Percentiles rank a stretch among this genome's conserved stretches.
phyloP scores from a whole-genome alignment of 2,797 vertebrate genomes.

The Coregonus suidteri region DNA sequence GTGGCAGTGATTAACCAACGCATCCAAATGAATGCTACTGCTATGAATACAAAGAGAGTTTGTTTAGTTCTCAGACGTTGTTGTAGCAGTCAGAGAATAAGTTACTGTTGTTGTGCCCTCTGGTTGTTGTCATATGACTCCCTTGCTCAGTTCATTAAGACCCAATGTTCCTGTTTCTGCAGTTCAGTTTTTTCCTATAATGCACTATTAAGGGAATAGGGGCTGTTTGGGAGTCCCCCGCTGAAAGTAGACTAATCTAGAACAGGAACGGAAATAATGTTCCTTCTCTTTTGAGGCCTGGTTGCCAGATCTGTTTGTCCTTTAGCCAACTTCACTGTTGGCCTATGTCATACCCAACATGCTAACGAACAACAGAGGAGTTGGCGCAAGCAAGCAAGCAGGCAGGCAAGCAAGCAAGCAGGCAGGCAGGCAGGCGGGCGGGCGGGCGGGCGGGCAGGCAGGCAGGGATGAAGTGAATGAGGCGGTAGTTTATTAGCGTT shows the following conservation, averaged over 20 bases:
- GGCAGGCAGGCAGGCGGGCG: too few relatives aligned
- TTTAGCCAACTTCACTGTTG: too few relatives aligned
- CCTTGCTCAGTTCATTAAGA: not conserved
- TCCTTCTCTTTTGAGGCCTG: too few relatives aligned
- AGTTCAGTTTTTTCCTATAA: too few relatives aligned
- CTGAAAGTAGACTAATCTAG: too few relatives aligned
- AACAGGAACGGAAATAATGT: too few relatives aligned
- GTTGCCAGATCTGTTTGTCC: too few relatives aligned
- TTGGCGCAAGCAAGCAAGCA: not conserved
- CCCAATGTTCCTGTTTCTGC: not conserved
- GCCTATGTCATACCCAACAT: too few relatives aligned
- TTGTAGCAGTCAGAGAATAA: not conserved
- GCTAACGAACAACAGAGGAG: not conserved
- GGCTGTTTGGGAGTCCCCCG: too few relatives aligned
- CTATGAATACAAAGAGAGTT: not conserved
- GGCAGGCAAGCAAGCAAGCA: too few relatives aligned
- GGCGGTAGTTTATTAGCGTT: not conserved
- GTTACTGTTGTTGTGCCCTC: not conserved
- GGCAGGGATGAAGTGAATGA: not conserved
- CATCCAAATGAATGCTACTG: not conserved
- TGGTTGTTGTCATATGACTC: not conserved
- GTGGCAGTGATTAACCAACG: not conserved
- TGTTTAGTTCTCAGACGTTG: not conserved
- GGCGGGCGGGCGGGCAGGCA: too few relatives aligned
- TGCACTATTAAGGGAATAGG: too few relatives aligned